Base-by-base conservation (phyloP, 2,797 vertebrate genomes). In the Enteromius unitaeniatus region DNA sequence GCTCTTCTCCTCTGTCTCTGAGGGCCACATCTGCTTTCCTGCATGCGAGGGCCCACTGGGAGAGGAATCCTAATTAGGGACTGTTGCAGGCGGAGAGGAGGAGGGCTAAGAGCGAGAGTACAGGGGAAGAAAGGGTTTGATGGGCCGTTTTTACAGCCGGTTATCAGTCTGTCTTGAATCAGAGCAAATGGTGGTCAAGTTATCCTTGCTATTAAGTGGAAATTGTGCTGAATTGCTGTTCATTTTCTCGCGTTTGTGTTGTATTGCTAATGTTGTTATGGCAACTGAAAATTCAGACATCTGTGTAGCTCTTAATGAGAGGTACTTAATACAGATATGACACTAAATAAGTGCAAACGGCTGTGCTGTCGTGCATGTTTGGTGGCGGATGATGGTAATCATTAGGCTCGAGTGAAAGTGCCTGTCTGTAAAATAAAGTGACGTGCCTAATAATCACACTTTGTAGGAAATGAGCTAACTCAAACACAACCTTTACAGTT, bases 1-100 rank as follows among this genome's bases (percentile, higher is more conserved):
- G 72, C 72, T 81, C 37, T 68, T 69, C 34, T 83, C 76, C 67
- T 65, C 51, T 91, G 89, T 91, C 90, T 92, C 91, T 55, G 83
- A 74, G 87, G 91, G 89, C 90, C 91, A 94, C 94, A 95, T 95
- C 95, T 95, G 95, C 91, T 95, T 94, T 95, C 91, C 91, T 92
- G 78, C 88, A 90, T 28, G 88, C 86, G 64, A 31, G 83, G 88
- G 89, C 93, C 92, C 91, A 89, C 93, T 92, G 94, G 91, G 93
- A 94, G 90, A 89, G 91, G 92, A 94, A 94, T 94, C 92, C 92
- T 94, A 95, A 95, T 95, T 94, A 95, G 91, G 65, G 93, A 91
- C 92, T 89, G 91, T 91, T 90, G 87, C 90, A 89, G 90, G 91
- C 91, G 90, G 87, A 93, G 62, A 55, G 47, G 90, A 91, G 91